Evolutionary conservation across 2,113 vertebrate species (phyloP).

Genomic region (Brevimyrus niger): DNA sequence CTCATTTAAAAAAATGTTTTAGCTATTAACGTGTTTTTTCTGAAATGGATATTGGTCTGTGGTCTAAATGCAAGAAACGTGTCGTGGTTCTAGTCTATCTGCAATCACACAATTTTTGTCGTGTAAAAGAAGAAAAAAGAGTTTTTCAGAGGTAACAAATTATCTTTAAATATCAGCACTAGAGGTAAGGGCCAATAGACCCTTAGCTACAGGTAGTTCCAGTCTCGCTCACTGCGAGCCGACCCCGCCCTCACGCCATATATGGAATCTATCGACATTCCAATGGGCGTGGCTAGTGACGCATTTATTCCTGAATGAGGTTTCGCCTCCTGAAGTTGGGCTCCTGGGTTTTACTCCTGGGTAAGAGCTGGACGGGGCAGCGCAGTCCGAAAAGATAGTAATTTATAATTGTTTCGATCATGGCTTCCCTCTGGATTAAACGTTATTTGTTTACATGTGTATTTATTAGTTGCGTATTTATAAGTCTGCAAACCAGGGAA

Average conservation of each 20-base stretch:
- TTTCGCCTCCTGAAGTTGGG: constrained; percentile 24
- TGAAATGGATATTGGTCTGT: neutral
- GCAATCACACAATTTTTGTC: neutral
- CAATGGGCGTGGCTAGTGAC: constrained; percentile 46
- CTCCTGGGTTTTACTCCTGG: constrained; percentile 19
- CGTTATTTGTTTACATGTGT: constrained; percentile 42
- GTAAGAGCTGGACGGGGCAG: neutral
- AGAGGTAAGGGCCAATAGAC: constrained; percentile 40
- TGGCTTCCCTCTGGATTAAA: constrained; percentile 48
- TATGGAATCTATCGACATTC: constrained; percentile 50
- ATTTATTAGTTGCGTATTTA: constrained; percentile 45
- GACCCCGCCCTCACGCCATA: constrained; percentile 36
- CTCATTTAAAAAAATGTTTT: neutral
- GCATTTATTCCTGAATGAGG: constrained; percentile 59
- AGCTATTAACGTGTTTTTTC: neutral
- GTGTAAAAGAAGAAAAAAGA: neutral
- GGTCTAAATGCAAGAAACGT: neutral
- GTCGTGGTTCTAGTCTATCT: neutral
- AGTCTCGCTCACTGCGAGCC: neutral
- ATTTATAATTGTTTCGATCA: constrained; percentile 26
- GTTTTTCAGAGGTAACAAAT: neutral
- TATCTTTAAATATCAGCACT: neutral
- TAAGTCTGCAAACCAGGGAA: constrained; percentile 56
- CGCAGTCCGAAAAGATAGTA: neutral
- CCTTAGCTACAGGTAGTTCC: neutral